Base-by-base conservation (phyloP, 2,888 invertebrate genomes). In the Hydrotaea cyrtoneurina region DNA sequence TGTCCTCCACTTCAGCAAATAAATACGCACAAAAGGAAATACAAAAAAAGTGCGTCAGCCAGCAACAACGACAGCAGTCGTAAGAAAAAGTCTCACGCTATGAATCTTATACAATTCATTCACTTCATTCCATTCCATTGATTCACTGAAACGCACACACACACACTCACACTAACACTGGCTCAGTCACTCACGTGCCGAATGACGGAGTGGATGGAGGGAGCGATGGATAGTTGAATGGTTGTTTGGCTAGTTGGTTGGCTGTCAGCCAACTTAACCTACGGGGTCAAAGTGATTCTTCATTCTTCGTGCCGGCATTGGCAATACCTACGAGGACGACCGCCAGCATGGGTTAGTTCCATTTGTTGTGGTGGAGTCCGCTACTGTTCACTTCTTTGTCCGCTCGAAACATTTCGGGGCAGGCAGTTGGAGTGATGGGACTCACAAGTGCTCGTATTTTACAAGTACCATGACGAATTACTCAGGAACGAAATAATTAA, bases 401-500 rank as follows among this genome's bases (percentile, higher is more conserved):
- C 46, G 1, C 55, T 17, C 31, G 19, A 59, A 39, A 57, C 39
- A 59, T 19, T 21, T 17, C 31, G 2, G 31, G 31, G 66, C 13
- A 17, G n/a, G n/a, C 53, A 66, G 53, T 62, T 26, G 31, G 11
- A 23, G 46, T 59, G 23, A 26, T 46, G 59, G 31, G 62, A 17
- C n/a, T n/a, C 43, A 62, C 46, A 62, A 46, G 26, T 59, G 59
- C 62, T 50, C 71, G 72, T 79, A 75, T 66, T 79, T 76, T 46
- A 74, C 77, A 80, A 83, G 74, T 74, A 76, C 81, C 85, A 88
- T 90, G 90, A 90, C 88, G 88, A 88, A 90, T 90, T 88, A 86
- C 87, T 62, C 90, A 88, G 89, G 90, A 90, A 88, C 86, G 86
- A 86, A 87, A 89, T 90, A 90, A 90, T 90, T 90, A 90, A 90